phyloP scores from a whole-genome alignment of 1,140 invertebrate genomes.

The Micrasema minimum region DNA sequence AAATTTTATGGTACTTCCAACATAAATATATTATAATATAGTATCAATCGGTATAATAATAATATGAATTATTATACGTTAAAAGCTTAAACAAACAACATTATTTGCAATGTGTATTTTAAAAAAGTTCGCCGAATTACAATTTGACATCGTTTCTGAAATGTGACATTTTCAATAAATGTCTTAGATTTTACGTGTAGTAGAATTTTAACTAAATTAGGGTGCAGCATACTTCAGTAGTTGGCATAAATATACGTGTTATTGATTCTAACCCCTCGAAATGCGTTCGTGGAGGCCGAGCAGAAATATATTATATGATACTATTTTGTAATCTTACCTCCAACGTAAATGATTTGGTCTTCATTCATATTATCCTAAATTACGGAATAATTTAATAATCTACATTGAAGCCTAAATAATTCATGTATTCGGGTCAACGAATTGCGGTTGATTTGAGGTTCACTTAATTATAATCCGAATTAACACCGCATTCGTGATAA shows the following conservation, averaged over 20 bases:
- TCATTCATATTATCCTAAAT: slow-evolving; percentile 70
- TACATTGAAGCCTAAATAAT: slow-evolving; percentile 29
- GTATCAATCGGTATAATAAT: too few species aligned
- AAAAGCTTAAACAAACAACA: too few species aligned
- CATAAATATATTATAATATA: too few species aligned
- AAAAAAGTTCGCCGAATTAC: too few species aligned
- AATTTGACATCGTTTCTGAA: too few species aligned
- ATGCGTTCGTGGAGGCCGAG: slow-evolving; percentile 19
- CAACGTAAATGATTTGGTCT: slow-evolving; percentile 78
- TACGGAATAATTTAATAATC: slow-evolving; percentile 42
- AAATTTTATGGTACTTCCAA: too few species aligned
- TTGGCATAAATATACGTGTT: slow-evolving; percentile 14
- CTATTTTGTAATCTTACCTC: slow-evolving; percentile 69
- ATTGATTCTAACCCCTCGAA: slow-evolving; percentile 39
- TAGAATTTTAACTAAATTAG: too few species aligned
- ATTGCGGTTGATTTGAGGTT: not conserved
- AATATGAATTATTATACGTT: too few species aligned
- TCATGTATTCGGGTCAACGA: not conserved
- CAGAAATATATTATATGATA: not conserved
- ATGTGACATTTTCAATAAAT: too few species aligned
- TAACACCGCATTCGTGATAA: slow-evolving; percentile 5
- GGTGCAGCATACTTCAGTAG: too few species aligned
- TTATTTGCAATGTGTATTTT: too few species aligned
- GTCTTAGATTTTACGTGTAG: too few species aligned
- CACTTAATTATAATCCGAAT: slow-evolving; percentile 18